A percentile compares a stretch with the other conserved stretches of the same genome.
Evolutionary conservation across 2,113 vertebrate genomes (phyloP).

Genomic region (Oncorhynchus keta): DNA sequence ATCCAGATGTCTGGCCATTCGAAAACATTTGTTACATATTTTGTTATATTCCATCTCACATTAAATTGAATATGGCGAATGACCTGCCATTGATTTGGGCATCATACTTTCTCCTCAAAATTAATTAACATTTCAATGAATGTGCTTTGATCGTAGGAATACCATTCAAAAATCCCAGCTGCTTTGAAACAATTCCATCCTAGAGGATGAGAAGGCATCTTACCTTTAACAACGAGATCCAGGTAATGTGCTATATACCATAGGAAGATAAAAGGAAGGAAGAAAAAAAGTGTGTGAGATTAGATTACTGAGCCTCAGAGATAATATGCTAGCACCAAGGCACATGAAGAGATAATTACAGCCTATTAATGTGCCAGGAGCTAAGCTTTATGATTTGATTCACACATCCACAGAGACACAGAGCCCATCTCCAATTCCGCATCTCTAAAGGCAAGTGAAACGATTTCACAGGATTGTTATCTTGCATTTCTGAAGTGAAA

Average conservation of each 20-base stretch:
- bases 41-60: background rate
- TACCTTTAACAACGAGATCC: constrained; percentile 78
- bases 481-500: background rate
- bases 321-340: background rate
- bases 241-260: constrained; percentile 70
- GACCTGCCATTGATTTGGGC: background rate
- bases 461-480: background rate
- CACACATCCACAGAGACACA: constrained; percentile 9
- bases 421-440: constrained; percentile 11
- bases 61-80: background rate
- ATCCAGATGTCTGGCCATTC: background rate
- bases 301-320: constrained; percentile 20
- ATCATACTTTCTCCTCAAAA: background rate
- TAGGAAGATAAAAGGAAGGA: constrained; percentile 13
- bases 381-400: constrained; percentile 12
- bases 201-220: background rate
- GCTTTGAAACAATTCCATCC: background rate
- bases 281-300: constrained; percentile 5
- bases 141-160: too few relatives aligned
- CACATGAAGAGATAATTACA: constrained; percentile 17
- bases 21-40: background rate
- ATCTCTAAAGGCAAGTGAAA: constrained; percentile 1
- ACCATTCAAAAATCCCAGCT: too few relatives aligned
- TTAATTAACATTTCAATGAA: too few relatives aligned
- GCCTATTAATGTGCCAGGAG: constrained; percentile 15